These are phyloP conservation scores for Asteroscopus sphinx DNA, from an alignment of 2,888 invertebrate genomes.

Conservation along the genomic window DNA sequence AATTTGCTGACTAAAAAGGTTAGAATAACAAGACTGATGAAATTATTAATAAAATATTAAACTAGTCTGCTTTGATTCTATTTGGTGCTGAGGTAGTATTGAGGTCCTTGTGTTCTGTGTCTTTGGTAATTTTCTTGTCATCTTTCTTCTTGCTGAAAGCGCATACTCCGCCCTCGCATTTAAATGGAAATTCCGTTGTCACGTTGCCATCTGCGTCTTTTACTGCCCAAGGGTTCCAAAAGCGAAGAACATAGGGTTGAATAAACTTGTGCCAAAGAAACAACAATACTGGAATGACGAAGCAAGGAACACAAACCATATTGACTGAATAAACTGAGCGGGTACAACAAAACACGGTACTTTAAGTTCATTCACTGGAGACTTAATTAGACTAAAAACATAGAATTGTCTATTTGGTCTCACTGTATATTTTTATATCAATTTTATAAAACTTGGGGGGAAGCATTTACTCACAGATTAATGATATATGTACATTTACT, in stretches of 20 bases:
- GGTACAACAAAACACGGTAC: background rate
- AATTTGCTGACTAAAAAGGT: background rate
- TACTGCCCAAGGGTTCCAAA: constrained; percentile 95
- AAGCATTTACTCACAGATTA: no score
- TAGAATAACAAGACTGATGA: background rate
- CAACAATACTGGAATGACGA: constrained; percentile 94
- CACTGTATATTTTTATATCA: background rate
- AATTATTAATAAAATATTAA: background rate
- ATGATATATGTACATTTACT: background rate
- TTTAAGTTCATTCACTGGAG: background rate
- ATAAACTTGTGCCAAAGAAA: constrained; percentile 96
- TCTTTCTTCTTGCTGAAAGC: constrained; percentile 71
- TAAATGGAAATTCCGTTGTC: constrained; percentile 90
- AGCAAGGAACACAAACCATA: constrained; percentile 96
- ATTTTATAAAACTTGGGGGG: no score
- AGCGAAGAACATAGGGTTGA: constrained; percentile 94
- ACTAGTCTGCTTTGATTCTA: constrained; percentile 69
- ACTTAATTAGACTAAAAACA: background rate
- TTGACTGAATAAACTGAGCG: constrained; percentile 49
- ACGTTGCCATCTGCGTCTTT: constrained; percentile 91
- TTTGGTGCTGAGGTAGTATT: constrained; percentile 40
- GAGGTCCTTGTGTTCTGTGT: constrained; percentile 50
- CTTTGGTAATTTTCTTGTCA: constrained; percentile 56
- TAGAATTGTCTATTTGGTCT: background rate
- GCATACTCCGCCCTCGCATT: constrained; percentile 90